Percentiles rank a stretch among this genome's conserved stretches.
Evolutionary conservation across 2,797 vertebrate species (phyloP).

Genomic region (Denticeps clupeoides): DNA sequence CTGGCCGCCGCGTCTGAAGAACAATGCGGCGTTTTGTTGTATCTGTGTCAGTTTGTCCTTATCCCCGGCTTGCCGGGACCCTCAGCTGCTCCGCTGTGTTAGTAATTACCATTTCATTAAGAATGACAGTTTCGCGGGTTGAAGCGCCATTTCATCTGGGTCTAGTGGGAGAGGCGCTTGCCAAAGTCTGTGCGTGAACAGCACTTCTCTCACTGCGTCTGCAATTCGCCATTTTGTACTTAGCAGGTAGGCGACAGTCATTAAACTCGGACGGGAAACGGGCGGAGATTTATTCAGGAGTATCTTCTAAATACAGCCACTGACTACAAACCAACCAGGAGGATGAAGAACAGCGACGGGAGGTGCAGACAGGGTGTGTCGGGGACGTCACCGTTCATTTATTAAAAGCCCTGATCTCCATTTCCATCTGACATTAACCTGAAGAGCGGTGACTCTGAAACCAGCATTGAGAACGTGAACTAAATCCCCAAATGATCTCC

Average conservation of each 20-base stretch:
- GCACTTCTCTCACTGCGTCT: conserved; percentile 61
- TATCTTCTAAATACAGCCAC: conserved; percentile 30
- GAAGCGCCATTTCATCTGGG: conserved; percentile 60
- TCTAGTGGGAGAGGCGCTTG: conserved; percentile 59
- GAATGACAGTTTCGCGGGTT: conserved; percentile 65
- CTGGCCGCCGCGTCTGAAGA: too few species aligned
- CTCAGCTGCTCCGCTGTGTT: conserved; percentile 66
- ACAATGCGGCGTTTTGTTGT: too few species aligned
- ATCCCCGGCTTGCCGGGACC: conserved; percentile 53
- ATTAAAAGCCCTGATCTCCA: too few species aligned
- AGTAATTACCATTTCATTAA: conserved; percentile 72
- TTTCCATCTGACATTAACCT: too few species aligned
- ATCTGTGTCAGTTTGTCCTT: conserved; percentile 63
- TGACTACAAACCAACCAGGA: too few species aligned
- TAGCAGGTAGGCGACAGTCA: conserved; percentile 51
- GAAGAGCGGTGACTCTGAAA: too few species aligned
- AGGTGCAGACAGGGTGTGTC: too few species aligned
- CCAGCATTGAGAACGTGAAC: too few species aligned
- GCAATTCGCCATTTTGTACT: conserved; percentile 64
- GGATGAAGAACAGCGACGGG: too few species aligned
- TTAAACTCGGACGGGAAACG: conserved; percentile 40
- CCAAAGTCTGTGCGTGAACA: conserved; percentile 58
- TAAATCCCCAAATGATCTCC: too few species aligned
- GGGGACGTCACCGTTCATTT: too few species aligned
- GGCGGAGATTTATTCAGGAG: conserved; percentile 47